Conservation (phyloP, 2,888 invertebrate genomes). For the Tetrapedia diversipes region DNA sequence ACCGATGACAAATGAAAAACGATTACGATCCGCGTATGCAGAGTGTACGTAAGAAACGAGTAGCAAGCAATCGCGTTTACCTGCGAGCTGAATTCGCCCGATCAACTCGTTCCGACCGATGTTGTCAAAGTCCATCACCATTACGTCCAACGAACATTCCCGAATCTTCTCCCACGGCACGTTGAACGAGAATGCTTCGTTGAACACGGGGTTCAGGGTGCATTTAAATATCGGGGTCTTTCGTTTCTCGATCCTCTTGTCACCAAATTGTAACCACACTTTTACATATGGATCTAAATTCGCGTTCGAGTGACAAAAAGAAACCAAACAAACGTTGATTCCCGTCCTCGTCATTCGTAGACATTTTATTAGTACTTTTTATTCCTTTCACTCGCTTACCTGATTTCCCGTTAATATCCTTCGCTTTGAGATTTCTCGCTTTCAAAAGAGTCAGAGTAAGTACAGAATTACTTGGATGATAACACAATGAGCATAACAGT, state of each 20-base stretch:
- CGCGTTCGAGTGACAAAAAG: neutral
- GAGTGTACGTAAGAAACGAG: too few species aligned
- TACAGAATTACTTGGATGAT: constrained; percentile 97
- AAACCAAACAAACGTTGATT: neutral
- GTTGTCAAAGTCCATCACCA: constrained; percentile 99
- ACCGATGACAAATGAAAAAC: constrained; percentile 65
- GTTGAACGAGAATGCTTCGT: constrained; percentile 97
- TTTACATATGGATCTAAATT: constrained; percentile 98
- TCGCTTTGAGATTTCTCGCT: constrained; percentile 96
- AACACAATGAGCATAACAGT: constrained; percentile 95
- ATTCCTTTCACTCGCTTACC: constrained; percentile 84
- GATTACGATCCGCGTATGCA: neutral
- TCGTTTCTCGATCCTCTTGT: constrained; percentile 96
- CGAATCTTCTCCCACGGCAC: constrained; percentile 98
- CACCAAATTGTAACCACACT: constrained; percentile 97
- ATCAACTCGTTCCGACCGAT: constrained; percentile 96
- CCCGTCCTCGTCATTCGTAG: too few species aligned
- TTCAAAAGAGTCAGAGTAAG: constrained; percentile 95
- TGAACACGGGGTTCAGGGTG: constrained; percentile 97
- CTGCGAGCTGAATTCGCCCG: constrained; percentile 95
- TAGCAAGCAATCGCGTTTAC: too few species aligned
- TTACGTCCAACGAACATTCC: constrained; percentile 96
- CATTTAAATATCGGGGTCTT: constrained; percentile 97
- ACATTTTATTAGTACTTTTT: neutral
- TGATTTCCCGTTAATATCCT: constrained; percentile 97